A percentile compares a stretch with the other conserved stretches of the same genome.
Evolutionary conservation across 2,888 invertebrate species (phyloP).

Genomic region (Lepas anatifera): DNA sequence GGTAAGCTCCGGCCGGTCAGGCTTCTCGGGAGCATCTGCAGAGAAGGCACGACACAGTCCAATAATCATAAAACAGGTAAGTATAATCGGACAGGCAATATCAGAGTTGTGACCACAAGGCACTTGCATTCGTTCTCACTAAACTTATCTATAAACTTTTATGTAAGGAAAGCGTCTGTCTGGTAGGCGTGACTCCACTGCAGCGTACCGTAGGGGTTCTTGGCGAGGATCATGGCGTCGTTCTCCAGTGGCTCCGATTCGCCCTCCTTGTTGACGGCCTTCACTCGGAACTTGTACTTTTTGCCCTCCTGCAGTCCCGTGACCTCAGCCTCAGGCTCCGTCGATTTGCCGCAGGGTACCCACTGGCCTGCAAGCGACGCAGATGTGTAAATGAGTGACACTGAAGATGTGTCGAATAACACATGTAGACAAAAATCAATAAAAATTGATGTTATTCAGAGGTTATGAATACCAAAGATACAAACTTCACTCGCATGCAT

Average conservation of each 20-base stretch:
- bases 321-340: slow-evolving; percentile 61
- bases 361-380: slow-evolving; percentile 85
- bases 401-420: too few relatives aligned
- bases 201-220: slow-evolving; percentile 99
- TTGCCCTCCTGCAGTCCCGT: slow-evolving; percentile 84
- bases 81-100: too few relatives aligned
- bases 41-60: slow-evolving; percentile 17
- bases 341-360: slow-evolving; percentile 79
- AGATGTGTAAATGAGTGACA: slow-evolving; percentile 41
- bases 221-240: slow-evolving; percentile 86
- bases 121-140: too few relatives aligned
- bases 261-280: slow-evolving; percentile 95
- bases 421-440: too few relatives aligned
- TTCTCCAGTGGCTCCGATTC: slow-evolving; percentile 93
- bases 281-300: slow-evolving; percentile 95
- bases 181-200: too few relatives aligned
- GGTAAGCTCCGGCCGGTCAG: slow-evolving; percentile 73
- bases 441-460: too few relatives aligned
- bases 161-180: too few relatives aligned
- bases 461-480: too few relatives aligned
- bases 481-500: too few relatives aligned
- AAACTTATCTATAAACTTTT: too few relatives aligned
- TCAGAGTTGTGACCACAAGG: too few relatives aligned
- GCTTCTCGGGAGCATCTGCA: slow-evolving; percentile 79
- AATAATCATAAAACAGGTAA: too few relatives aligned